Conservation (phyloP, 1,140 invertebrate species). For the Drosophila repletoides region DNA sequence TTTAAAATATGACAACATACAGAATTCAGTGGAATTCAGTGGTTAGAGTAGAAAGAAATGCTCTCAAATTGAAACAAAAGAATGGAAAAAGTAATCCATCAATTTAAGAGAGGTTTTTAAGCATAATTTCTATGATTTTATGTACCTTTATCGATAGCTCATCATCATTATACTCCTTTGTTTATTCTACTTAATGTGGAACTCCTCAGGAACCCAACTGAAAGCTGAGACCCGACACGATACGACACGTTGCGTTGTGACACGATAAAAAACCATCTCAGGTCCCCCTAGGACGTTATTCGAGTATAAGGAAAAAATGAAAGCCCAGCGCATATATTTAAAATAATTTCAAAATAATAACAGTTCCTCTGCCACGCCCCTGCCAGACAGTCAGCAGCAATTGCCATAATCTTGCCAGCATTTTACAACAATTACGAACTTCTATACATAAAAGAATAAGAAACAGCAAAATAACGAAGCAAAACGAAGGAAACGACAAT, state of each 20-base stretch:
- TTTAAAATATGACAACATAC: not conserved
- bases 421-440: constrained; percentile 35
- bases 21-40: constrained; percentile 10
- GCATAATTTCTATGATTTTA: not conserved
- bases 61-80: not conserved
- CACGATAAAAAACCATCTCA: not conserved
- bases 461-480: not conserved
- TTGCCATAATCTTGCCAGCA: constrained; percentile 14
- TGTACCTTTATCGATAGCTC: not conserved
- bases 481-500: not conserved
- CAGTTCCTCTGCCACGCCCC: constrained; percentile 8
- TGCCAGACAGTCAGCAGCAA: constrained; percentile 8
- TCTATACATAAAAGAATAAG: not conserved
- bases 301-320: not conserved
- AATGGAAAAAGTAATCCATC: not conserved
- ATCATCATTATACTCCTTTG: constrained; percentile 5
- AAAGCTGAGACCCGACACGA: no score
- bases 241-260: no score
- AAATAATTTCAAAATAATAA: constrained; percentile 48
- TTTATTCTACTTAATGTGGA: not conserved
- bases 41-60: not conserved
- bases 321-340: constrained; percentile 32
- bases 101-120: no score
- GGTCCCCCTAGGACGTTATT: not conserved
- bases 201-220: not conserved